These are phyloP conservation scores for Agonopterix heracliana DNA, from an alignment of 2,888 invertebrate species.

Conservation along the genomic window DNA sequence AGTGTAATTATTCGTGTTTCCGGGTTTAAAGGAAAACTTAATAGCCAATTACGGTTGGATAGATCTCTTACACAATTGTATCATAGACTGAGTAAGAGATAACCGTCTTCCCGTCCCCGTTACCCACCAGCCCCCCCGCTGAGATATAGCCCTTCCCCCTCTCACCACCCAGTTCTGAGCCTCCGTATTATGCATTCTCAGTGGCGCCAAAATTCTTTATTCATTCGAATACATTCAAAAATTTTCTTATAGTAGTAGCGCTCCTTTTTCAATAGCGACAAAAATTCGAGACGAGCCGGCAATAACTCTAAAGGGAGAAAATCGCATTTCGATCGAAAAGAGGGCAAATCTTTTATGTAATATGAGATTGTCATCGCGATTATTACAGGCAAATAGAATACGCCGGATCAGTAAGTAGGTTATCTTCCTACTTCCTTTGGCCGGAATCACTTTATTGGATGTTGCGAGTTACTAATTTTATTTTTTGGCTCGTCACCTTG, in stretches of 20 bases:
- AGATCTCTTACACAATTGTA: no score
- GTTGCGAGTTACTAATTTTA: conserved; percentile 37
- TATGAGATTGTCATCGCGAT: conserved; percentile 77
- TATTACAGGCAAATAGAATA: conserved; percentile 77
- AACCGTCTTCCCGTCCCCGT: conserved; percentile 11
- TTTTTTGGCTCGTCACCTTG: conserved; percentile 17
- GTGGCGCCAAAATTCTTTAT: conserved; percentile 63
- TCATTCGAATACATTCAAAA: conserved; percentile 70
- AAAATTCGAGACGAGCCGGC: conserved; percentile 64
- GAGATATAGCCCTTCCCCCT: conserved; percentile 24
- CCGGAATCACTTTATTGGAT: conserved; percentile 68
- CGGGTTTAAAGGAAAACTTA: no score
- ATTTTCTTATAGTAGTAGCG: conserved; percentile 53
- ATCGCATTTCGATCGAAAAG: conserved; percentile 74
- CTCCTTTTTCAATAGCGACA: conserved; percentile 62
- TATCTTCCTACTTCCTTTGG: conserved; percentile 71
- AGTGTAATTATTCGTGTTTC: no score
- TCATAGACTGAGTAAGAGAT: no score
- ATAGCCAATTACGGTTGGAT: no score
- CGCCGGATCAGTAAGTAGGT: conserved; percentile 74
- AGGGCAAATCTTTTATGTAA: conserved; percentile 76
- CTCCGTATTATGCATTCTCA: conserved; percentile 50
- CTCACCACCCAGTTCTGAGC: conserved; percentile 19
- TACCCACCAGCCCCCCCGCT: conserved; percentile 20
- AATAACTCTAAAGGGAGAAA: conserved; percentile 71